A percentile compares a stretch with the other conserved stretches of the same genome.
These are phyloP conservation scores for Ornithoptera alexandrae DNA, from an alignment of 2,888 invertebrate genomes.

Conservation along the genomic window DNA sequence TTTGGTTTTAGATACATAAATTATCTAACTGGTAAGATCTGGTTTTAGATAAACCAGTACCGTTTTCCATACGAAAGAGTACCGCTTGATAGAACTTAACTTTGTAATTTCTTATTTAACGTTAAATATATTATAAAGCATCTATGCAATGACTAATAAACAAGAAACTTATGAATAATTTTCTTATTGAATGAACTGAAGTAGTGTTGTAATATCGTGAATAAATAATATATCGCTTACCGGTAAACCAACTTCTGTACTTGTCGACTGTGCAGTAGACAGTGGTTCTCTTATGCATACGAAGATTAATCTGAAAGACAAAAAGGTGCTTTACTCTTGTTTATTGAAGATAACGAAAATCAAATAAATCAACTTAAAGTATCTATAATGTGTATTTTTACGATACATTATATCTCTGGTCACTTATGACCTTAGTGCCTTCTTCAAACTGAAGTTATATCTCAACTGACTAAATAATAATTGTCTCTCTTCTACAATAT, in stretches of 20 bases:
- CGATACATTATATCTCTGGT: too few species aligned
- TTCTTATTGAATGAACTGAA: neutral
- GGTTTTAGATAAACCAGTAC: too few species aligned
- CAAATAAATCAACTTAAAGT: neutral
- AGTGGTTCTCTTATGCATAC: slow-evolving; percentile 50
- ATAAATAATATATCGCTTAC: slow-evolving; percentile 47
- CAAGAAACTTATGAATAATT: slow-evolving; percentile 5
- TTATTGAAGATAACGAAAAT: too few species aligned
- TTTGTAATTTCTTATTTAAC: slow-evolving; percentile 6
- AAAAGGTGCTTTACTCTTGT: slow-evolving; percentile 29
- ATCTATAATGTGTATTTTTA: too few species aligned
- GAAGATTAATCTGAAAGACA: slow-evolving; percentile 63
- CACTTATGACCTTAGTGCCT: too few species aligned
- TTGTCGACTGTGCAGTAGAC: slow-evolving; percentile 57
- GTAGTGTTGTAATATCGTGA: neutral
- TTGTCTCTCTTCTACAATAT: too few species aligned
- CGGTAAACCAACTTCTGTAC: slow-evolving; percentile 58
- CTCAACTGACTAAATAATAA: too few species aligned
- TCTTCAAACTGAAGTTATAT: too few species aligned
- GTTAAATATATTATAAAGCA: neutral
- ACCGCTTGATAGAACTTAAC: neutral
- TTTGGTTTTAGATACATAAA: neutral
- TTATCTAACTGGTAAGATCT: neutral
- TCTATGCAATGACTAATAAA: neutral
- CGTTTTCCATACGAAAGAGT: neutral